phyloP scores from a whole-genome alignment of 2,113 vertebrate genomes.

The Atrichornis clamosus region DNA sequence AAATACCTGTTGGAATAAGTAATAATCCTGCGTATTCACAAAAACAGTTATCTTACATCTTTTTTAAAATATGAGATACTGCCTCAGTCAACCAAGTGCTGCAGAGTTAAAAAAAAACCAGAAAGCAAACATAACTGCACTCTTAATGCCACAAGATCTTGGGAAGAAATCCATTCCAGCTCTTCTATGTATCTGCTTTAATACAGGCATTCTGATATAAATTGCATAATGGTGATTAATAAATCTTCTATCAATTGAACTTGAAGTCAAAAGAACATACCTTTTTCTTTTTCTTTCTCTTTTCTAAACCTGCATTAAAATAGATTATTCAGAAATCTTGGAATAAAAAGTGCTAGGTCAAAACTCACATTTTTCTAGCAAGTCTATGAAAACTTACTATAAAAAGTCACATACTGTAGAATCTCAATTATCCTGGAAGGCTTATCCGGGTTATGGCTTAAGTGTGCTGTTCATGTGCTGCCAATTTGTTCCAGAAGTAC shows the following conservation, averaged over 20 bases:
- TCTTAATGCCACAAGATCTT: background rate
- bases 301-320: conserved; percentile 1
- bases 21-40: background rate
- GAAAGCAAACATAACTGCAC: background rate
- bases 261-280: conserved; percentile 18
- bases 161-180: background rate
- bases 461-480: background rate
- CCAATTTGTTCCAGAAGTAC: background rate
- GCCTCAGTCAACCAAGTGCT: background rate
- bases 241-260: conserved; percentile 12
- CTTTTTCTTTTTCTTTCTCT: background rate
- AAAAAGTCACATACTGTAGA: background rate
- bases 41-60: background rate
- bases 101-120: background rate
- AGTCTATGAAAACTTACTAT: conserved; percentile 15
- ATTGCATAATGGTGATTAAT: background rate
- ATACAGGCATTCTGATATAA: background rate
- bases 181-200: background rate
- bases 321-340: conserved; percentile 25
- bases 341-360: conserved; percentile 23
- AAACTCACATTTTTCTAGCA: conserved; percentile 36
- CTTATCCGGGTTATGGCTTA: background rate
- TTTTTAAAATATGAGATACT: background rate
- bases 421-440: conserved; percentile 19
- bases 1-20: conserved; percentile 10